phyloP scores from a whole-genome alignment of 2,797 vertebrate species.

The Mareca penelope region DNA sequence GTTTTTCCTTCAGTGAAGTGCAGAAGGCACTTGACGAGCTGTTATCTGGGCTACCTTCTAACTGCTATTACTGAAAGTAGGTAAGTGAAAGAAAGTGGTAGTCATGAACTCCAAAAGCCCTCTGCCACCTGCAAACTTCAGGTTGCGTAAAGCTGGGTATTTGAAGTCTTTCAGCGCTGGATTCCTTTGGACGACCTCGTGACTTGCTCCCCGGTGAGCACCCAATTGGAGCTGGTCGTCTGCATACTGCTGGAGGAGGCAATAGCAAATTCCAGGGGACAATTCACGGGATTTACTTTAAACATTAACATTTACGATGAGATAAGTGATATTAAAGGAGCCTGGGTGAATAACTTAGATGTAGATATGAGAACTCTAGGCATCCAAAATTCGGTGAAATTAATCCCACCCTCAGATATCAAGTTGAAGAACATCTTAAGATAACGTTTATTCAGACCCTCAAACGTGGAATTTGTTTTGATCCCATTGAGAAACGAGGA shows the following conservation, averaged over 20 bases:
- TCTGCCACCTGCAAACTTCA: background rate
- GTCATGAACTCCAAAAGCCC: background rate
- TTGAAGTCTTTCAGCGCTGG: background rate
- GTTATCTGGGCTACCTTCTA: background rate
- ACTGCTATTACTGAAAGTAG: background rate
- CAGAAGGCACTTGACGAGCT: background rate
- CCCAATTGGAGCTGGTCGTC: background rate
- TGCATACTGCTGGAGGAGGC: background rate
- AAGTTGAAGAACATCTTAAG: background rate
- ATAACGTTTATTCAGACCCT: background rate
- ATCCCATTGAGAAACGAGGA: conserved; percentile 36
- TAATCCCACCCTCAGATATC: background rate
- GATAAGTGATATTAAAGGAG: background rate
- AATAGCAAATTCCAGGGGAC: background rate
- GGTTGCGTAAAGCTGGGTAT: background rate
- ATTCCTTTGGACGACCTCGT: background rate
- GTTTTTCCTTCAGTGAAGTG: background rate
- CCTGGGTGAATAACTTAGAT: background rate
- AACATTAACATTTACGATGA: background rate
- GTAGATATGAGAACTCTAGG: background rate
- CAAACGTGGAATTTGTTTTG: conserved; percentile 7
- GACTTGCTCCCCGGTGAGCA: background rate
- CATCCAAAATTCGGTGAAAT: background rate
- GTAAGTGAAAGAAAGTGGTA: background rate
- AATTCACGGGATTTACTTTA: background rate